A percentile compares a stretch with the other conserved stretches of the same genome.
Conservation (phyloP, 2,888 invertebrate species). For the Eupithecia dodoneata region DNA sequence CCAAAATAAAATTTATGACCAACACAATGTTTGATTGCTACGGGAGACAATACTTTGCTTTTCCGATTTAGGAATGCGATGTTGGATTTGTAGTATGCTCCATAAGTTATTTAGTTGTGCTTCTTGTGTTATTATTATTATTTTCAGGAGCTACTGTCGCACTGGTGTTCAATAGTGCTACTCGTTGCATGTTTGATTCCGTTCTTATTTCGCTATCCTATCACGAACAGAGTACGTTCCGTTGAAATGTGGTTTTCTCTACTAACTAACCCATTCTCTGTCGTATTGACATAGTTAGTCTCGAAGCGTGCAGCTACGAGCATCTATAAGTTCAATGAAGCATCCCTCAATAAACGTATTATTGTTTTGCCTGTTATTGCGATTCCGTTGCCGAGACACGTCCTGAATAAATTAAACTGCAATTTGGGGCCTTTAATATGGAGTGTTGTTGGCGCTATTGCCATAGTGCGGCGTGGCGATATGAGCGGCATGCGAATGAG, state of each 20-base stretch:
- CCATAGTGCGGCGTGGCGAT: conserved; percentile 71
- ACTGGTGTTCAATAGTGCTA: not conserved
- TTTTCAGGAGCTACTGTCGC: not conserved
- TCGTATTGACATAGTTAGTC: conserved; percentile 26
- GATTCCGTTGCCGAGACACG: conserved; percentile 82
- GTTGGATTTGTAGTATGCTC: not conserved
- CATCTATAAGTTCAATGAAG: conserved; percentile 67
- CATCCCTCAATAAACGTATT: conserved; percentile 71
- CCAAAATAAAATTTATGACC: conserved; percentile 23
- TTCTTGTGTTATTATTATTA: not conserved
- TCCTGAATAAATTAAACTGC: conserved; percentile 83
- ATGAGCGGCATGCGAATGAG: conserved; percentile 80
- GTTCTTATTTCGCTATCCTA: conserved; percentile 10
- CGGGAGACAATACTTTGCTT: conserved; percentile 3
- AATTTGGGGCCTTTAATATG: conserved; percentile 83
- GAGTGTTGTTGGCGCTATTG: conserved; percentile 79
- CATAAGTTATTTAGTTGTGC: not conserved
- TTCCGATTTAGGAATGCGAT: not conserved
- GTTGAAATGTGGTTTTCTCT: conserved; percentile 16
- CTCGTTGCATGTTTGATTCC: not conserved
- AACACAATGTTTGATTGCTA: conserved; percentile 1
- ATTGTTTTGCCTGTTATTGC: conserved; percentile 82
- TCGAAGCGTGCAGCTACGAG: conserved; percentile 32
- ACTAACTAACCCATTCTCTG: conserved; percentile 17
- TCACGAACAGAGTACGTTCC: conserved; percentile 8